Percentiles rank a stretch among this genome's conserved stretches.
Evolutionary conservation across 2,797 vertebrate species (phyloP).

Genomic region (Morus bassanus): DNA sequence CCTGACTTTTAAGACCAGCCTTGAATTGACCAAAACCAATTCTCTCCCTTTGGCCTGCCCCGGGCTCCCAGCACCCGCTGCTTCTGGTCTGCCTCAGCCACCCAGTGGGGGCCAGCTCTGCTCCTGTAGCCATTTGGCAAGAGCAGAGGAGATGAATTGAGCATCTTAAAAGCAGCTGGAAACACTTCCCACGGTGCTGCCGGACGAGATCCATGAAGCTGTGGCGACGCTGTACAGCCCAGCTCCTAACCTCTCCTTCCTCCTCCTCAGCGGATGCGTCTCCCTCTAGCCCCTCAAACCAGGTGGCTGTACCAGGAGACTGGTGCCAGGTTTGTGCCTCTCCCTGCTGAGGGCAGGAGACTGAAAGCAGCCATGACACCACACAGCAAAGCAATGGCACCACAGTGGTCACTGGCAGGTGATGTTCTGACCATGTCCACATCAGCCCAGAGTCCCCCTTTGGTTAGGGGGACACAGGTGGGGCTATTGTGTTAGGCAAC

Average conservation of each 20-base stretch:
- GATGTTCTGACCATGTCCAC: neutral
- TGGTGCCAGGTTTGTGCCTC: neutral
- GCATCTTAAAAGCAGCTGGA: conserved; percentile 34
- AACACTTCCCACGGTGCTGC: neutral
- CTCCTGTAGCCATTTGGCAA: conserved; percentile 3
- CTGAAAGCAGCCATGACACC: neutral
- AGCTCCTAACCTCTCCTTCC: neutral
- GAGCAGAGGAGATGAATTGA: conserved; percentile 5
- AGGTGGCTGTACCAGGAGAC: neutral
- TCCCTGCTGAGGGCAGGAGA: neutral
- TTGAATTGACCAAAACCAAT: neutral
- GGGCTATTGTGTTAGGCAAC: neutral
- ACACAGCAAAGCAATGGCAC: neutral
- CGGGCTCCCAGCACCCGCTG: neutral
- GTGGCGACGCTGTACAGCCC: fast-evolving
- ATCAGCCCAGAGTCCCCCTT: neutral
- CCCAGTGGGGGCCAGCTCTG: neutral
- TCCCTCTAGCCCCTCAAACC: neutral
- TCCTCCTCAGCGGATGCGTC: neutral
- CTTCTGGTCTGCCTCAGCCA: neutral
- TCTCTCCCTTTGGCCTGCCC: neutral
- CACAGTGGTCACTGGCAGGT: fast-evolving
- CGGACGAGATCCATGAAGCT: neutral
- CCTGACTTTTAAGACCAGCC: neutral
- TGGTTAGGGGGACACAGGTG: neutral